Base-by-base conservation (phyloP, 2,113 vertebrate species). In the Thamnophis sirtalis region DNA sequence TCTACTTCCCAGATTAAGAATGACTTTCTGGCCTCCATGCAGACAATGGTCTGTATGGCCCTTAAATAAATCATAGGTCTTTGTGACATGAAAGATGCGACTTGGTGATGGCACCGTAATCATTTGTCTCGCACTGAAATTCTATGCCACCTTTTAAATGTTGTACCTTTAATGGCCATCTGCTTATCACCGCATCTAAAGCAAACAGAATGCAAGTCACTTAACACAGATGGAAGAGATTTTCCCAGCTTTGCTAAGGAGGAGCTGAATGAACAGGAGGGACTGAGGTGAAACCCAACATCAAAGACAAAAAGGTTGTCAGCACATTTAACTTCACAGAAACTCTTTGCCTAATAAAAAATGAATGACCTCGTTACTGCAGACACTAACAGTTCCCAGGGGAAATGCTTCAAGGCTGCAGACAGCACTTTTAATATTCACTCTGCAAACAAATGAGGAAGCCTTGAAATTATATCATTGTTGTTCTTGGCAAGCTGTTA, bases 271-370 rank as follows among this genome's bases (percentile, higher is more conserved):
- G 92, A 94, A 95, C 96, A 95, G 96, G 96, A 97, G 97, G 96
- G 96, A 96, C 96, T 88, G 95, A 97, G 96, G 95, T 96, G 97
- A 97, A 97, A 96, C 97, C 95, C 96, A 96, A 96, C 97, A 97
- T 97, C 97, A 97, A 97, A 97, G 96, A 93, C 95, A 96, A 95
- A 96, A 91, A 84, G 95, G 95, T 93, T 97, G 97, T 97, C 97
- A 97, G 96, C 97, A 97, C 96, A 96, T 97, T 97, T 97, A 97
- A 97, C 96, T 96, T 97, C 96, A 96, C 93, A 96, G 97, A 97
- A 97, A 97, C 93, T 96, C 95, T 96, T 97, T 96, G 96, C 96
- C 95, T 97, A 97, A 97, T 97, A 97, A 97, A 97, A 97, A 97
- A 96, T 94, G 95, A 96, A 97, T 96, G 96, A 97, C 97, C 96